Evolutionary conservation across 2,888 invertebrate genomes (phyloP), one percentile per base, ranked within the genome.

Genomic region (Heliconius ethilla): DNA sequence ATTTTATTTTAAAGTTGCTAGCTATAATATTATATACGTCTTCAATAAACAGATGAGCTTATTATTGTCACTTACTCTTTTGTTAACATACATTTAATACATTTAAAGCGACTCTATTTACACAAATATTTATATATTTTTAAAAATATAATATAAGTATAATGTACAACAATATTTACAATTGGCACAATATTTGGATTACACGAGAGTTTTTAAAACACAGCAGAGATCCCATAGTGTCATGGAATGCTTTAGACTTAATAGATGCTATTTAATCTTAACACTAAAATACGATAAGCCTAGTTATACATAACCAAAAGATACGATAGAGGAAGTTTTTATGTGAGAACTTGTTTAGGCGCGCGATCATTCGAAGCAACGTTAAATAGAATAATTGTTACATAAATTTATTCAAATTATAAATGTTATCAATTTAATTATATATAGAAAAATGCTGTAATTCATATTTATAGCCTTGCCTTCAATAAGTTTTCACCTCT

Each of bases 161-260:
- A 45, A 86, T 83, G 84, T 84, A 83, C 82, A 83, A 78, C 77
- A 78, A 84, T 83, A 84, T 85, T 73, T 92, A 91, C 92, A 92
- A 82, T 77, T 73, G 86, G 88, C 81, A 86, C 88, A 89, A 87
- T 88, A 87, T 91, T 91, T 90, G 87, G 89, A 92, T 91, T 92
- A 90, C 87, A 89, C 87, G 86, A 91, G 89, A 90, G 92, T 90
- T 92, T 90, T 90, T 88, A 89, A 92, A 92, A 93, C 92, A 92
- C 91, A 91, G 92, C 89, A 91, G 94, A 93, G 94, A 94, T 94
- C 94, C 94, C 93, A 93, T 89, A 91, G 90, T 92, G 89, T 87
- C 90, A 93, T 90, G 94, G 94, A 94, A 94, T 94, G 94, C 90
- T 92, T 93, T 86, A 84, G 89, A 89, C 91, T 93, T 92, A 93